A percentile compares a stretch with the other conserved stretches of the same genome.
These are phyloP conservation scores for Megaceryle torquata DNA, from an alignment of 2,113 vertebrate genomes.

Conservation along the genomic window DNA sequence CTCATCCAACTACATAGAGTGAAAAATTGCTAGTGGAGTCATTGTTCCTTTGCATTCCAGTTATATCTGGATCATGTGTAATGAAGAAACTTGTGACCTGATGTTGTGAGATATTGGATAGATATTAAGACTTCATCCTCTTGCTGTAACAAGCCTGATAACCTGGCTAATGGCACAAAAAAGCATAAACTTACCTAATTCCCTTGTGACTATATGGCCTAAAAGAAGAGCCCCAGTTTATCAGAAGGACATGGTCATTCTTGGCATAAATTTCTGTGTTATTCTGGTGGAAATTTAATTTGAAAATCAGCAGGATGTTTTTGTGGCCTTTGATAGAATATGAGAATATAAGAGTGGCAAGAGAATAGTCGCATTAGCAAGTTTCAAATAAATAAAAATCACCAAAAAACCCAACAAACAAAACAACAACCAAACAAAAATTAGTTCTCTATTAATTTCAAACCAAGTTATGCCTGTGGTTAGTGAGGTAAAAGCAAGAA, in stretches of 20 bases:
- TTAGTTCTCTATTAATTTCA: background rate
- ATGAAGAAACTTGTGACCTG: background rate
- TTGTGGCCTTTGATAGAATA: background rate
- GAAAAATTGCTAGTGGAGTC: background rate
- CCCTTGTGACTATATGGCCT: background rate
- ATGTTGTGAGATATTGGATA: background rate
- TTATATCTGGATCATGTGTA: background rate
- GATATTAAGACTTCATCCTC: background rate
- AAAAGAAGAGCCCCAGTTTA: background rate
- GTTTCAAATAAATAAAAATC: no score
- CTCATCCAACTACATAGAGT: background rate
- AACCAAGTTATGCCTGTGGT: background rate
- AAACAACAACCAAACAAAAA: no score
- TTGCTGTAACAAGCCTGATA: background rate
- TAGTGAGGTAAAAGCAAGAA: background rate
- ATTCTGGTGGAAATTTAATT: background rate
- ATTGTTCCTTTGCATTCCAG: background rate
- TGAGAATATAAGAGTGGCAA: background rate
- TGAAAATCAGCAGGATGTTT: background rate
- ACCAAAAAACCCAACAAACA: no score
- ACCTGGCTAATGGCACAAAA: background rate
- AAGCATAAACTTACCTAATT: background rate
- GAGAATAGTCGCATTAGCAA: rapidly evolving
- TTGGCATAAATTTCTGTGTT: background rate
- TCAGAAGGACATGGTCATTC: background rate